Conservation (phyloP, 2,113 vertebrate species). For the Brachyhypopomus occidentalis region DNA sequence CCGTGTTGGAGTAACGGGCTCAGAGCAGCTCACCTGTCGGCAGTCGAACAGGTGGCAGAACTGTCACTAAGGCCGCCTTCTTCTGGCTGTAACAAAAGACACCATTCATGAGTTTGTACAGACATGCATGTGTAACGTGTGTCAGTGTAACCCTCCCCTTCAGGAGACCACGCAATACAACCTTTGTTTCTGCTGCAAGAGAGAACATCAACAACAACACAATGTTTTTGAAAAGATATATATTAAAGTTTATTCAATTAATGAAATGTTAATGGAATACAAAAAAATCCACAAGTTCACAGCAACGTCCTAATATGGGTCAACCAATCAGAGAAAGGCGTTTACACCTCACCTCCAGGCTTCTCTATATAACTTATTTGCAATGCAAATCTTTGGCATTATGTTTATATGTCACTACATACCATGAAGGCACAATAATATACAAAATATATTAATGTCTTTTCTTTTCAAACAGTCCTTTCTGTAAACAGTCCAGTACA, state of each 20-base stretch:
- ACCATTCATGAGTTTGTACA: conserved; percentile 52
- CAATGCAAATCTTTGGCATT: conserved; percentile 77
- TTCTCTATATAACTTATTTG: conserved; percentile 72
- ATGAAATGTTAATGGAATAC: conserved; percentile 77
- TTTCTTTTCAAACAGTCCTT: conserved; percentile 72
- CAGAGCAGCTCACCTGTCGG: conserved; percentile 35
- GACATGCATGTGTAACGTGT: conserved; percentile 44
- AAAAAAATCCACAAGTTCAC: conserved; percentile 74
- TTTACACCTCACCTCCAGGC: conserved; percentile 58
- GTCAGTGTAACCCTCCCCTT: background rate
- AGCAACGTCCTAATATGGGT: conserved; percentile 70
- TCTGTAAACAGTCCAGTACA: conserved; percentile 74
- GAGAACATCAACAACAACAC: conserved; percentile 14
- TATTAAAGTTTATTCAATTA: conserved; percentile 77
- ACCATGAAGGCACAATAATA: conserved; percentile 62
- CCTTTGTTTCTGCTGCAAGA: background rate
- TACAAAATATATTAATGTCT: conserved; percentile 80
- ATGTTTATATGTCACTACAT: conserved; percentile 65
- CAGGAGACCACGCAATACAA: background rate
- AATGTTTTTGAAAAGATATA: conserved; percentile 66
- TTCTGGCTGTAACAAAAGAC: conserved; percentile 45
- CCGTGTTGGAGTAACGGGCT: too few relatives aligned
- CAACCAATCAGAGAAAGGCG: conserved; percentile 68
- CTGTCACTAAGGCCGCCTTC: conserved; percentile 43
- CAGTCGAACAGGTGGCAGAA: conserved; percentile 47